phyloP scores from a whole-genome alignment of 2,797 vertebrate species.

The Salmo trutta region DNA sequence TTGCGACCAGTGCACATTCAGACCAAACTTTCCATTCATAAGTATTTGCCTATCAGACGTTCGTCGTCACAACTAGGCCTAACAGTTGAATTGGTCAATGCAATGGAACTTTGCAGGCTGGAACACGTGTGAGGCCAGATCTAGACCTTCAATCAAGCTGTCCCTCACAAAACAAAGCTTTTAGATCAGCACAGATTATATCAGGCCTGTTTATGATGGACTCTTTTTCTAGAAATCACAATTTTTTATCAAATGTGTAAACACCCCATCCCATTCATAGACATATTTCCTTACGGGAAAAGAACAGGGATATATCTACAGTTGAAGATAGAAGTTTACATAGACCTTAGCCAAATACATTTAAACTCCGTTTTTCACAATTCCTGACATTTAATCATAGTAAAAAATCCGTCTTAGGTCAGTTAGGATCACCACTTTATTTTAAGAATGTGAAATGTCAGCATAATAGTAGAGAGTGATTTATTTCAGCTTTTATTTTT shows the following conservation, averaged over 20 bases:
- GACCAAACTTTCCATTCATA: slow-evolving; percentile 66
- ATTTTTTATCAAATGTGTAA: neutral
- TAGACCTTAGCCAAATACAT: too few species aligned
- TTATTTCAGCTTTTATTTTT: too few species aligned
- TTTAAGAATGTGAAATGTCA: too few species aligned
- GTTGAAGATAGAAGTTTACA: too few species aligned
- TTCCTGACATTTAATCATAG: too few species aligned
- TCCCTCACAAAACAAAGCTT: neutral
- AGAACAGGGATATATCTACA: neutral
- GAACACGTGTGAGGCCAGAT: slow-evolving; percentile 28
- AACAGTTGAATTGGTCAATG: slow-evolving; percentile 49
- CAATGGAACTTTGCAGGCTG: slow-evolving; percentile 39
- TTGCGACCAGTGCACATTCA: slow-evolving; percentile 56
- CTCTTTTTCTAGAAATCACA: neutral
- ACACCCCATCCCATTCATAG: neutral
- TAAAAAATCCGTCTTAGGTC: too few species aligned
- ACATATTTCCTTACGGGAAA: neutral
- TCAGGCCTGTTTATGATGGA: neutral
- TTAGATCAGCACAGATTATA: neutral
- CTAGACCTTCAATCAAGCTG: slow-evolving; percentile 6
- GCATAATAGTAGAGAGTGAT: too few species aligned
- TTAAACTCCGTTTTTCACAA: too few species aligned
- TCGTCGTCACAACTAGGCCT: slow-evolving; percentile 46
- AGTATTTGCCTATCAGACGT: slow-evolving; percentile 54
- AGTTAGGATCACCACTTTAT: too few species aligned